Base-by-base conservation (phyloP, 2,797 vertebrate species). In the Cetoscarus ocellatus region DNA sequence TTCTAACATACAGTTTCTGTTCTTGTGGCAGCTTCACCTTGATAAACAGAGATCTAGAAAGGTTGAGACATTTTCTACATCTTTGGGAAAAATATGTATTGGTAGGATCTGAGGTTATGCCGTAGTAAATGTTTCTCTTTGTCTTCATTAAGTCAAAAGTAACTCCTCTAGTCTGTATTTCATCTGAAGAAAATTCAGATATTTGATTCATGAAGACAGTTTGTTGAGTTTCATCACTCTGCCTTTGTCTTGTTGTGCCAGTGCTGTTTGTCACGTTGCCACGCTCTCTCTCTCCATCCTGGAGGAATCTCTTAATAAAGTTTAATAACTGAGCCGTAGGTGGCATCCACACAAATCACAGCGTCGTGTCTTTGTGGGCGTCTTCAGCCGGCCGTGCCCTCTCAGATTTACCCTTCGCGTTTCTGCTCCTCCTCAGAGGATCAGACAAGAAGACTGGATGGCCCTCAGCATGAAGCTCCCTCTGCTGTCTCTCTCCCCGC, bases 401-500 rank as follows among this genome's bases (percentile, higher is more conserved):
- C 67, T 59, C 67, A 19, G 61, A 63, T 52, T 53, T 14, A 27
- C 64, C 64, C 69, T 78, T 55, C 50, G 57, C 70, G 56, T 60
- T 81, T 56, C 53, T 43, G 54, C 17, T 40, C 70, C 52, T 66
- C 79, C 59, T 77, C 10, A 0, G 66, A 70, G 61, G 57, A 19
- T 42, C 58, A 65, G 52, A 91, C 82, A 86, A 88, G 4, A 27
- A 90, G 73, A 67, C 71, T 52, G 49, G 27, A 27, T 27, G 27
- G 55, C 47, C 57, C 85, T 86, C 88, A 82, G 88, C 82, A 8
- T 82, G 86, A 83, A 49, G 14, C 35, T 63, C 70, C 57, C 82
- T 76, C 51, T 67, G 72, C 60, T 85, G 82, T 62, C 84, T 83
- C 39, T 15, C 65, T 61, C 40, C 39, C 36, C 62, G 61, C 63